These are phyloP conservation scores for Whitmania pigra DNA, from an alignment of 1,140 invertebrate species.

Conservation along the genomic window DNA sequence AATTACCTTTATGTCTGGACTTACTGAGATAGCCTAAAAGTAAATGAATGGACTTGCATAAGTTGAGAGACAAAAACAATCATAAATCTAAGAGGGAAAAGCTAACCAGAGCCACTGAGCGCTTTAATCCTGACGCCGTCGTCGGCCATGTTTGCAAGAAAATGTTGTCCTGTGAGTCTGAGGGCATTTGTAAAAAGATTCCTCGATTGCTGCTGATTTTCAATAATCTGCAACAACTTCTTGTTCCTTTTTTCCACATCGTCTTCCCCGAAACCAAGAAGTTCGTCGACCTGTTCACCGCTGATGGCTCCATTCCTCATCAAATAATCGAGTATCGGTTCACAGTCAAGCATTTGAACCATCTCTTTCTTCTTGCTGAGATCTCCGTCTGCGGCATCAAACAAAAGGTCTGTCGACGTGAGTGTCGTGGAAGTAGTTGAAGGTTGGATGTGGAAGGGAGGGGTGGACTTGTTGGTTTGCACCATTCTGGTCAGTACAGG, in stretches of 20 bases:
- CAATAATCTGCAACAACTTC: slow-evolving; percentile 33
- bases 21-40: slow-evolving; percentile 32
- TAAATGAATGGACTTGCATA: slow-evolving; percentile 19
- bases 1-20: slow-evolving; percentile 33
- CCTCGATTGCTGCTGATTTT: slow-evolving; percentile 31
- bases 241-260: slow-evolving; percentile 31
- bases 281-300: slow-evolving; percentile 26
- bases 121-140: slow-evolving; percentile 34
- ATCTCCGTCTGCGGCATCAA: neutral
- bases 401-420: too few relatives aligned
- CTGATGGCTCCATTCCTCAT: slow-evolving; percentile 37
- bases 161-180: slow-evolving; percentile 37
- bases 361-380: slow-evolving; percentile 29
- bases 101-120: slow-evolving; percentile 32
- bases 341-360: slow-evolving; percentile 36
- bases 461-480: too few relatives aligned
- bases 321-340: slow-evolving; percentile 37
- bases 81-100: neutral
- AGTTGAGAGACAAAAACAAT: neutral
- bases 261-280: slow-evolving; percentile 26
- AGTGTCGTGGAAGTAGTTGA: too few relatives aligned
- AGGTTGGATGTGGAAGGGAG: too few relatives aligned
- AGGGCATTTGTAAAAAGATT: slow-evolving; percentile 38
- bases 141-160: slow-evolving; percentile 36
- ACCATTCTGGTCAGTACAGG: too few relatives aligned